Conservation (phyloP, 1,140 invertebrate genomes). For the Lanistes nyassanus region DNA sequence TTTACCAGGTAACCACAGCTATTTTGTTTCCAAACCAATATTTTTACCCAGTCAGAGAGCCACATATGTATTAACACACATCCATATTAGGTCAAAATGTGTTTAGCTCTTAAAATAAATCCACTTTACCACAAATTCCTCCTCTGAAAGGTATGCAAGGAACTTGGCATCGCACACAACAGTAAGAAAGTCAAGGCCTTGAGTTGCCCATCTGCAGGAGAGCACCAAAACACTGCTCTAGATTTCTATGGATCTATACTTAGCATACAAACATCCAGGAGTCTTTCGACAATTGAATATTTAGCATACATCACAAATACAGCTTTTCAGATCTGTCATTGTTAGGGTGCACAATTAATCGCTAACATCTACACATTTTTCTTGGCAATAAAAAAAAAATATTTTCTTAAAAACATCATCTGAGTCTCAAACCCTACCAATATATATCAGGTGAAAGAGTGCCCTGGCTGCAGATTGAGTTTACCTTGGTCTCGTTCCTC, state of each 20-base stretch:
- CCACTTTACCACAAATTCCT: constrained; percentile 76
- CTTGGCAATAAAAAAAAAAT: too few species aligned
- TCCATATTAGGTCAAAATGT: background rate
- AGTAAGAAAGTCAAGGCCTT: constrained; percentile 85
- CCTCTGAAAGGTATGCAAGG: constrained; percentile 78
- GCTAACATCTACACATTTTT: too few species aligned
- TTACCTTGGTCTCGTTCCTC: constrained; percentile 84
- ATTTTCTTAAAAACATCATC: too few species aligned
- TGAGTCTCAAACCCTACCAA: too few species aligned
- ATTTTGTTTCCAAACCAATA: background rate
- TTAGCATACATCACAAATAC: too few species aligned
- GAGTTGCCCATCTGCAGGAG: constrained; percentile 58
- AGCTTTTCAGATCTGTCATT: too few species aligned
- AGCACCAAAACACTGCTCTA: background rate
- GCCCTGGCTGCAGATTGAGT: too few species aligned
- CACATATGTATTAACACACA: background rate
- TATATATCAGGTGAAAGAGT: too few species aligned
- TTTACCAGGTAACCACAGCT: too few species aligned
- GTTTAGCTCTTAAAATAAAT: background rate
- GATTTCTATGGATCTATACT: background rate
- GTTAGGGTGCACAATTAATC: too few species aligned
- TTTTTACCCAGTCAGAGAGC: background rate
- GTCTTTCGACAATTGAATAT: too few species aligned
- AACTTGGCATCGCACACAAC: constrained; percentile 83
- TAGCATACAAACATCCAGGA: too few species aligned